Evolutionary conservation across 2,888 invertebrate genomes (phyloP).

Genomic region (Hydriomena furcata): DNA sequence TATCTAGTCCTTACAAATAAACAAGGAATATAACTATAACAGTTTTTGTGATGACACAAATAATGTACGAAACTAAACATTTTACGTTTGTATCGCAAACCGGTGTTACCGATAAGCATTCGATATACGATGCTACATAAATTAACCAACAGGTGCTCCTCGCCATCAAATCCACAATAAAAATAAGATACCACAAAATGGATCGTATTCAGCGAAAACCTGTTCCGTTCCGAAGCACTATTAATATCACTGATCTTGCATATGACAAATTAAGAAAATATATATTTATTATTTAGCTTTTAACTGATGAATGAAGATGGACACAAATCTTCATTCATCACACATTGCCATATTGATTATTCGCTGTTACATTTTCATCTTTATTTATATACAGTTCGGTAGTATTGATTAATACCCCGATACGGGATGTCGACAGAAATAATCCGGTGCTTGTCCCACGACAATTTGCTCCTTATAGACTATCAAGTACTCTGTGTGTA

Average conservation of each 20-base stretch:
- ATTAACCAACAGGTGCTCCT: constrained; percentile 63
- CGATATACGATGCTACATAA: constrained; percentile 51
- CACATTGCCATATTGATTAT: background rate
- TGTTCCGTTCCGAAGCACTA: constrained; percentile 10
- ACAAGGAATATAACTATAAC: no score
- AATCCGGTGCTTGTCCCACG: constrained; percentile 52
- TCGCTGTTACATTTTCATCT: constrained; percentile 32
- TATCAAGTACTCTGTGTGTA: background rate
- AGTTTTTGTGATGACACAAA: background rate
- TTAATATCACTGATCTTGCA: constrained; percentile 6
- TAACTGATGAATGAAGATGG: no score
- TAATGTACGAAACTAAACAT: constrained; percentile 40
- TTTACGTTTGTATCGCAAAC: constrained; percentile 46
- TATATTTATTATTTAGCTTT: constrained; percentile 12
- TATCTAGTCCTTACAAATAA: no score
- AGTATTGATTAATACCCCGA: constrained; percentile 50
- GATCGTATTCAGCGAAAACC: constrained; percentile 13
- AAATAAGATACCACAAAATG: constrained; percentile 42
- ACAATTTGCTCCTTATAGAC: constrained; percentile 52
- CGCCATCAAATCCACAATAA: constrained; percentile 51
- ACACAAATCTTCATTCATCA: background rate
- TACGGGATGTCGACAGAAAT: constrained; percentile 56
- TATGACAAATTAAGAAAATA: constrained; percentile 3
- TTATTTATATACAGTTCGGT: constrained; percentile 49
- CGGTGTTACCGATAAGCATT: constrained; percentile 46